Evolutionary conservation across 2,888 invertebrate genomes (phyloP), one percentile per base, ranked within the genome.

Genomic region (Aleiodes leptofemur): DNA sequence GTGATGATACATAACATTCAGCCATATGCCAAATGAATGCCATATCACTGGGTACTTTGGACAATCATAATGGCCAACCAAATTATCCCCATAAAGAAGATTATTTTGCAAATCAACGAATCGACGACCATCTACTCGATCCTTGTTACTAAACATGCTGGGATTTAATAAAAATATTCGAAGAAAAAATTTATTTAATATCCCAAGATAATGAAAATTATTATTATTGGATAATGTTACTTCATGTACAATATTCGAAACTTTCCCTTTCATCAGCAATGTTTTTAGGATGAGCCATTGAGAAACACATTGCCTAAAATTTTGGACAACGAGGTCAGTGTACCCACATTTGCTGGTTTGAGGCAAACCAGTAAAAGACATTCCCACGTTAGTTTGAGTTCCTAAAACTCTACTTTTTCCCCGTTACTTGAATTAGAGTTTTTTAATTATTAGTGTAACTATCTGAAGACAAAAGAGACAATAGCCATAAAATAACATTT

Each of bases 271-370:
- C 34, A 29, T 29, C 11, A 34, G 31, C n/a, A 59, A 4, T 59
- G 9, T 59, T 59, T 59, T 59, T 31, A 56, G 13, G 13, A 69
- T 29, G 14, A 29, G 4, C 48, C 43, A 66, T 38, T n/a, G 14
- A 23, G 43, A 64, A 43, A 31, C 6, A 56, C 14, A 64, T 61
- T 48, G 13, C 56, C 48, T 43, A 56, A 69, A 55, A 53, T 43
- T 55, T 43, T 34, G 50, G 2, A 23, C 23, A 78, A 76, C 29
- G 76, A 64, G 78, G 78, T 78, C 76, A 74, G 53, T 74, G 69
- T 48, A 74, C 78, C 78, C 76, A 74, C 64, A 50, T 51, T 31
- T n/a, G 13, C 14, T 43, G 5, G 66, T 38, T 16, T 34, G 66
- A 68, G 23, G 23, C 2, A 23, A 23, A 23, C 23, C 23, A 23